A percentile compares a stretch with the other conserved stretches of the same genome.
Evolutionary conservation across 1,140 invertebrate species (phyloP).

Genomic region (Sogatella furcifera): DNA sequence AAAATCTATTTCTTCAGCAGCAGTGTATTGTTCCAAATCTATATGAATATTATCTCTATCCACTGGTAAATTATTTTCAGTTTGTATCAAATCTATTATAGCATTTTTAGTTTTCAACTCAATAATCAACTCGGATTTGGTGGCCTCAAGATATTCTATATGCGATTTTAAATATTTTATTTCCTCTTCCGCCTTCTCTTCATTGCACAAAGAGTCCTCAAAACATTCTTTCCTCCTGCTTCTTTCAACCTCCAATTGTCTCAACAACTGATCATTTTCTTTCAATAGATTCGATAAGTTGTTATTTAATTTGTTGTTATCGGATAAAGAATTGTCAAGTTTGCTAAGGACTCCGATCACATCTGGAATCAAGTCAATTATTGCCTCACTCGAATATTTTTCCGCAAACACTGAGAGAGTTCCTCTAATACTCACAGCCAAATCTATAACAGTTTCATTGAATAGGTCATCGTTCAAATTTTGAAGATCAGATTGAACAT

Average conservation of each 20-base stretch:
- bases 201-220: neutral
- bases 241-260: neutral
- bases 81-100: too few relatives aligned
- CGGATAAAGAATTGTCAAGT: neutral
- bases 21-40: too few relatives aligned
- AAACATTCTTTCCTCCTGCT: neutral
- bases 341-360: too few relatives aligned
- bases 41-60: too few relatives aligned
- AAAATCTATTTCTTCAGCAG: neutral
- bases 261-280: neutral
- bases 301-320: neutral
- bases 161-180: neutral
- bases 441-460: too few relatives aligned
- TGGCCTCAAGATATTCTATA: neutral
- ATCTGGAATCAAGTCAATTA: too few relatives aligned
- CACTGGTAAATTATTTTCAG: too few relatives aligned
- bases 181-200: neutral
- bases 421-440: too few relatives aligned
- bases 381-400: too few relatives aligned
- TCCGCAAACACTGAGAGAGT: too few relatives aligned
- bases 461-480: too few relatives aligned
- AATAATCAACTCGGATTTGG: neutral
- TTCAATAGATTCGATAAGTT: neutral
- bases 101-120: slow-evolving; percentile 4
- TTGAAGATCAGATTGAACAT: too few relatives aligned